These are phyloP conservation scores for Drosophila melanosoma DNA, from an alignment of 2,888 invertebrate genomes.

Conservation along the genomic window DNA sequence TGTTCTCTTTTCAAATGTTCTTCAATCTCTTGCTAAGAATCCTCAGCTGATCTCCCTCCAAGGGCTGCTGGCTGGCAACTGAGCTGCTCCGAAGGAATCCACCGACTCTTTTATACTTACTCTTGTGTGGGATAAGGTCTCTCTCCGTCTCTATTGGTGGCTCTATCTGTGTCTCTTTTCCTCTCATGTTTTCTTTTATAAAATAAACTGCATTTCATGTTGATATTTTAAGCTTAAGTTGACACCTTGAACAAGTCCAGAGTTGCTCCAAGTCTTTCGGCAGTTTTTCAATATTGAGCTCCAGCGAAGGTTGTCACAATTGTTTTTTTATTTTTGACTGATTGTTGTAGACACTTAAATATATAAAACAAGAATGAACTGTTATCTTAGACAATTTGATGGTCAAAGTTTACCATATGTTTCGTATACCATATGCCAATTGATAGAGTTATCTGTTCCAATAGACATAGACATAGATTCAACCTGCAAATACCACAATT, in stretches of 20 bases:
- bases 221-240: not conserved
- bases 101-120: constrained; percentile 35
- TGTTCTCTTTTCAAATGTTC: not conserved
- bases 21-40: not conserved
- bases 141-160: not conserved
- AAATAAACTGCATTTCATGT: not conserved
- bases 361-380: not conserved
- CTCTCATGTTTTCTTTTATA: not conserved
- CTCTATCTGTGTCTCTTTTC: not conserved
- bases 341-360: not conserved
- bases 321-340: not conserved
- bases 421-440: not conserved
- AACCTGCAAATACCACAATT: not conserved
- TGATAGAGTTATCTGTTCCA: not conserved
- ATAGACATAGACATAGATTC: not conserved
- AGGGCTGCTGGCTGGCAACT: constrained; percentile 25
- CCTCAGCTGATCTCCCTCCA: constrained; percentile 25
- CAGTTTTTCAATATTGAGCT: not conserved
- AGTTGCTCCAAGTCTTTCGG: not conserved
- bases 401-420: no score
- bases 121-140: not conserved
- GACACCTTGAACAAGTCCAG: not conserved
- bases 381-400: not conserved
- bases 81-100: constrained; percentile 7
- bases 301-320: not conserved